Evolutionary conservation across 1,140 invertebrate species (phyloP).

Genomic region (Drosophila kohkoa): DNA sequence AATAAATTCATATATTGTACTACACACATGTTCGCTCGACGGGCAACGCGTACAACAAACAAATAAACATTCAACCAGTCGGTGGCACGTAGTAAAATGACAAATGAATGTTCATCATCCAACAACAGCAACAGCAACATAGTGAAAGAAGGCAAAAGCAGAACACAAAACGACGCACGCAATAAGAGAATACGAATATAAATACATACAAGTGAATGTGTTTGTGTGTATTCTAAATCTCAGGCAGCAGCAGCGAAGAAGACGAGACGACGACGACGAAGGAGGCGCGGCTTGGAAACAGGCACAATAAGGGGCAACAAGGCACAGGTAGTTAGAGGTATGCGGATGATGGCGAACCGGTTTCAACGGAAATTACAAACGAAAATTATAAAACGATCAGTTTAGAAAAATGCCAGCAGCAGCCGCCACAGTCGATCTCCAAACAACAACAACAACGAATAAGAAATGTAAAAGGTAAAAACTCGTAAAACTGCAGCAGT

Average conservation of each 20-base stretch:
- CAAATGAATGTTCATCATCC: conserved; percentile 79
- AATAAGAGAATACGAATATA: conserved; percentile 71
- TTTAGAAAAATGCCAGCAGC: conserved; percentile 72
- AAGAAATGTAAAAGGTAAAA: conserved; percentile 54
- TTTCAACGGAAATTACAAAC: conserved; percentile 85
- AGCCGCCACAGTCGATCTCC: conserved; percentile 21
- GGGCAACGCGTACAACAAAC: conserved; percentile 49
- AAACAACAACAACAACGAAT: conserved; percentile 37
- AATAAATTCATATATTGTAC: conserved; percentile 73
- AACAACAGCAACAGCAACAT: conserved; percentile 55
- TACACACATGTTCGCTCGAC: conserved; percentile 74
- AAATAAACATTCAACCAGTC: conserved; percentile 80
- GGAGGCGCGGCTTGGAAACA: conserved; percentile 45
- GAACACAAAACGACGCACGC: conserved; percentile 54
- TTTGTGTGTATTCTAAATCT: conserved; percentile 69
- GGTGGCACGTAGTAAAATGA: conserved; percentile 83
- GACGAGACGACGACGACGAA: conserved; percentile 40
- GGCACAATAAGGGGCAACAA: conserved; percentile 47
- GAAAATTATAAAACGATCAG: conserved; percentile 84
- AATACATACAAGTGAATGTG: conserved; percentile 21
- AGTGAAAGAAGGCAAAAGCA: conserved; percentile 61
- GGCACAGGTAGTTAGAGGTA: conserved; percentile 81
- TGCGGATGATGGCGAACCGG: conserved; percentile 82
- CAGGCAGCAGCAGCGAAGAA: conserved; percentile 32
- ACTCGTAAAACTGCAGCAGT: conserved; percentile 35